phyloP scores from a whole-genome alignment of 1,140 invertebrate species.

The Drosophila athabasca region DNA sequence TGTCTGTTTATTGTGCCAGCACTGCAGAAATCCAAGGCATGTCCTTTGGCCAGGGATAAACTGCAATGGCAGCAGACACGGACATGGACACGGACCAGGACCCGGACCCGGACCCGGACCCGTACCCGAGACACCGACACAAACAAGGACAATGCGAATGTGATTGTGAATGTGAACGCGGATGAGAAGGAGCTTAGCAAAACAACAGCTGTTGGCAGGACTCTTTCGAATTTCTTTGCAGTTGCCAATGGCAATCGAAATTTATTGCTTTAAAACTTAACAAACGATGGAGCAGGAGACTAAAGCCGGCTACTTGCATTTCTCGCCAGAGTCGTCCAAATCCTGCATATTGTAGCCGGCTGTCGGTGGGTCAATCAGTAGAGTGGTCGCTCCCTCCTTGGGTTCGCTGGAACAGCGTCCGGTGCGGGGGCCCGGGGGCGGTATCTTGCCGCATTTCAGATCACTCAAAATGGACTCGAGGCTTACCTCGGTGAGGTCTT shows the following conservation, averaged over 20 bases:
- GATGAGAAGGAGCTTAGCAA: conserved; percentile 51
- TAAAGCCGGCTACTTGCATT: conserved; percentile 5
- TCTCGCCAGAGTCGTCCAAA: conserved; percentile 7
- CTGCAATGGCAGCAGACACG: conserved; percentile 33
- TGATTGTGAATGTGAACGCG: conserved; percentile 25
- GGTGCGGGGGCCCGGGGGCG: conserved; percentile 20
- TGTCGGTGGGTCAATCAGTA: conserved; percentile 22
- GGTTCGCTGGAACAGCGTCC: conserved; percentile 43
- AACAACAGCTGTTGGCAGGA: conserved; percentile 67
- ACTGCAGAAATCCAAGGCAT: conserved; percentile 63
- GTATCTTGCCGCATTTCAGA: conserved; percentile 8
- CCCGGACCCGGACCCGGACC: not conserved
- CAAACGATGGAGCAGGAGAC: conserved; percentile 2
- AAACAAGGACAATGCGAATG: conserved; percentile 16
- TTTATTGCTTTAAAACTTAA: conserved; percentile 55
- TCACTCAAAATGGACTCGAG: conserved; percentile 15
- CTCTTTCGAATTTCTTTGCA: not conserved
- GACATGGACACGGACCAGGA: not conserved
- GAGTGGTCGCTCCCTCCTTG: conserved; percentile 6
- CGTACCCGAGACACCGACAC: not conserved
- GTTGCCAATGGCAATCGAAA: conserved; percentile 24
- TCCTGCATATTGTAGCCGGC: conserved; percentile 42
- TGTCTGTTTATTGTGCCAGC: conserved; percentile 72
- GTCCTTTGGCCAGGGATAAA: conserved; percentile 65
- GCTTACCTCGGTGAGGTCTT: conserved; percentile 37